phyloP scores from a whole-genome alignment of 2,113 vertebrate genomes.

The Lophius piscatorius region DNA sequence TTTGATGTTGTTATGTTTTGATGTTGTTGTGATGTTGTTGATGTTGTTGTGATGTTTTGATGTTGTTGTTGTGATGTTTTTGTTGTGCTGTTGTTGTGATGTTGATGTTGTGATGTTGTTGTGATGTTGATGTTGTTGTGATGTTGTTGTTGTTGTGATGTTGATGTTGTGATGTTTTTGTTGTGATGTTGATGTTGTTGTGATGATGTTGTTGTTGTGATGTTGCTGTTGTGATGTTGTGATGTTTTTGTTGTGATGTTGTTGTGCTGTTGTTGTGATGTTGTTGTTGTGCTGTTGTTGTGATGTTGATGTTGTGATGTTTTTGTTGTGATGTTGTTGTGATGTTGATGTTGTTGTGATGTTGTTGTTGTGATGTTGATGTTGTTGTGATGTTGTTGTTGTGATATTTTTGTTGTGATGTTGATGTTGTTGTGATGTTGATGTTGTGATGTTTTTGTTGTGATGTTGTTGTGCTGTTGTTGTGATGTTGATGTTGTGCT shows the following conservation, averaged over 20 bases:
- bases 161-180: no score
- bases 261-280: slow-evolving; percentile 2
- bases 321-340: no score
- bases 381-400: slow-evolving; percentile 9
- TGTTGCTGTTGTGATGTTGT: slow-evolving; percentile 4
- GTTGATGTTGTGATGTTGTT: not conserved
- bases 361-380: slow-evolving; percentile 9
- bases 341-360: no score
- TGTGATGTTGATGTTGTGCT: not conserved
- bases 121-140: slow-evolving; percentile 23
- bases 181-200: no score
- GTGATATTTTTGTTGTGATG: no score
- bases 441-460: not conserved
- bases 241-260: no score
- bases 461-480: no score
- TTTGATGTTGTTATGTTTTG: slow-evolving; percentile 14
- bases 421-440: no score
- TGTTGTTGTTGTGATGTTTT: no score
- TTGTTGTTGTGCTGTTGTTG: not conserved
- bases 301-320: no score
- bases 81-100: no score
- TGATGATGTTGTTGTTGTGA: no score
- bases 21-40: slow-evolving; percentile 9
- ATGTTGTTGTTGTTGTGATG: not conserved
- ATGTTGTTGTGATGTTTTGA: not conserved